phyloP scores from a whole-genome alignment of 1,140 invertebrate species.

The Chelonus insularis region DNA sequence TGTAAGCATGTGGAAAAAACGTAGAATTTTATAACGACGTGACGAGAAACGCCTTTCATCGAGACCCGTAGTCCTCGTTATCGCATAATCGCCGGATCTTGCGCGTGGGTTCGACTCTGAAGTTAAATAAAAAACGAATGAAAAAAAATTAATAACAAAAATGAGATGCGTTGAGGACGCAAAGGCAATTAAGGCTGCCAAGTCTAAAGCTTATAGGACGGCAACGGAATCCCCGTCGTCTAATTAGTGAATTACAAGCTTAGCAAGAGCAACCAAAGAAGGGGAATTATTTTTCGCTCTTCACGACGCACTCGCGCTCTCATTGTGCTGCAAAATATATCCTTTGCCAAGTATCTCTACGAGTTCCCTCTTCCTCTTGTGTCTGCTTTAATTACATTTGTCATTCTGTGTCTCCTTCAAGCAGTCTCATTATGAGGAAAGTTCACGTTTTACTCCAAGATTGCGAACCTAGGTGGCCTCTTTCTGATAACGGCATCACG shows the following conservation, averaged over 20 bases:
- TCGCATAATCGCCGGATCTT: slow-evolving; percentile 4
- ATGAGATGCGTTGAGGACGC: slow-evolving; percentile 9
- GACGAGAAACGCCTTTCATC: slow-evolving; percentile 18
- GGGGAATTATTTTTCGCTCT: background rate
- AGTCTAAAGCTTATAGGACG: slow-evolving; percentile 3
- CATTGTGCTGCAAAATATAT: no score
- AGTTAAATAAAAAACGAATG: no score
- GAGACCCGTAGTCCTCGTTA: slow-evolving; percentile 10
- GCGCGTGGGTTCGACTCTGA: slow-evolving; percentile 14
- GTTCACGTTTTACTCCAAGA: background rate
- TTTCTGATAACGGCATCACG: slow-evolving; percentile 55
- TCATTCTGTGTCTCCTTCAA: slow-evolving; percentile 43
- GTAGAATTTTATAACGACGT: slow-evolving; percentile 5
- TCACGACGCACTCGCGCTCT: background rate
- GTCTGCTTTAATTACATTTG: slow-evolving; percentile 50
- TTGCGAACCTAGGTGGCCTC: slow-evolving; percentile 45
- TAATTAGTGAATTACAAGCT: slow-evolving; percentile 27
- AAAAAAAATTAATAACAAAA: slow-evolving; percentile 14
- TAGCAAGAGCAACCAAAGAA: background rate
- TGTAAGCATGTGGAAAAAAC: no score
- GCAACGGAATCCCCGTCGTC: background rate
- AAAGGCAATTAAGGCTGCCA: slow-evolving; percentile 10
- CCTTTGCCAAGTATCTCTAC: no score
- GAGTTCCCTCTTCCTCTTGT: slow-evolving; percentile 5
- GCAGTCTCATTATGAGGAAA: slow-evolving; percentile 49